Percentiles rank a stretch among this genome's conserved stretches.
phyloP scores from a whole-genome alignment of 2,113 vertebrate species.

The Eurystomus gularis region DNA sequence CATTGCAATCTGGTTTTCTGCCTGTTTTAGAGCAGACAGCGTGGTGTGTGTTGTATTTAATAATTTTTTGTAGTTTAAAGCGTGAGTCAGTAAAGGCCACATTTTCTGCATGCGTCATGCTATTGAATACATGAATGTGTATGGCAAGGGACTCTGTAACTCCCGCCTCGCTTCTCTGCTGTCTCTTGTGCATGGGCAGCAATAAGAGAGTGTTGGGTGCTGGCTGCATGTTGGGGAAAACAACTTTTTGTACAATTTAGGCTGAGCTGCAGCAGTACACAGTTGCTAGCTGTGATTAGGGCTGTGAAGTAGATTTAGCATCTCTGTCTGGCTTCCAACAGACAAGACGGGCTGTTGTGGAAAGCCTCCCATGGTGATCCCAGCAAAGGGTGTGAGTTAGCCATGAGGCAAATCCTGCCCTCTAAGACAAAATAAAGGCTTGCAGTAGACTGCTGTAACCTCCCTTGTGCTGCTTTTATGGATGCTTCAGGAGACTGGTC shows the following conservation, averaged over 20 bases:
- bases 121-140: background rate
- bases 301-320: background rate
- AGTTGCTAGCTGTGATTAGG: background rate
- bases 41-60: slow-evolving; percentile 1
- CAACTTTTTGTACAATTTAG: background rate
- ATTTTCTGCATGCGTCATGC: background rate
- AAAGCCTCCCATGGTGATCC: background rate
- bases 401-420: background rate
- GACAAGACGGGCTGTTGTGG: background rate
- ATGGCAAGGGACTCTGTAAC: background rate
- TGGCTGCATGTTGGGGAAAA: background rate
- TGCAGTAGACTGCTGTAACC: background rate
- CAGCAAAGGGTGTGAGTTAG: background rate
- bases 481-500: background rate
- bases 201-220: background rate
- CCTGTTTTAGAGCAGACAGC: background rate
- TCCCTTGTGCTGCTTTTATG: background rate
- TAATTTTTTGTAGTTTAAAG: slow-evolving; percentile 9
- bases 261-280: background rate
- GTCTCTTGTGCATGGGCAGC: background rate
- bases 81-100: background rate
- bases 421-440: background rate
- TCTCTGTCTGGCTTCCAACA: background rate
- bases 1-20: slow-evolving; percentile 13
- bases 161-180: background rate